phyloP scores from a whole-genome alignment of 2,797 vertebrate genomes.

The Leucoraja ocellata region DNA sequence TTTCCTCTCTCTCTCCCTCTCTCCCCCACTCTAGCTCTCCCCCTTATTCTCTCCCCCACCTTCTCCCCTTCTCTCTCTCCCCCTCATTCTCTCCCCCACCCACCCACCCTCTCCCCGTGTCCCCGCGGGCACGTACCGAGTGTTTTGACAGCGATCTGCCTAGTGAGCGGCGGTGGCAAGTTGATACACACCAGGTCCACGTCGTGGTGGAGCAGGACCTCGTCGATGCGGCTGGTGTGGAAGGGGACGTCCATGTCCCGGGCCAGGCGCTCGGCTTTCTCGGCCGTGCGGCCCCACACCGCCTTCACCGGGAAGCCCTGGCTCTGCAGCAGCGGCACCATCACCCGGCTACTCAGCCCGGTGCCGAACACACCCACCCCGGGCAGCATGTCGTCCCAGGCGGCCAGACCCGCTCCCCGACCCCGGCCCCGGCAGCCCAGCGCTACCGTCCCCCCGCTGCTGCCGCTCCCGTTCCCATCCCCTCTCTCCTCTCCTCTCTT shows the following conservation, averaged over 20 bases:
- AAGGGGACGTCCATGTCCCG: constrained; percentile 94
- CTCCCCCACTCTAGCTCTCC: too few species aligned
- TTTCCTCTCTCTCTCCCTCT: too few species aligned
- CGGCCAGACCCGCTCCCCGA: too few species aligned
- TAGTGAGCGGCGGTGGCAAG: constrained; percentile 87
- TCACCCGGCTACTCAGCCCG: constrained; percentile 85
- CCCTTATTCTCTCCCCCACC: too few species aligned
- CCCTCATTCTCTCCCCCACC: too few species aligned
- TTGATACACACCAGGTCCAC: constrained; percentile 96
- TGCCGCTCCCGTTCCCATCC: too few species aligned
- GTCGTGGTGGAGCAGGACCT: constrained; percentile 92
- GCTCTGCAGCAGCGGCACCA: constrained; percentile 87
- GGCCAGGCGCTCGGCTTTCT: constrained; percentile 96
- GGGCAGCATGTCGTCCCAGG: constrained; percentile 69
- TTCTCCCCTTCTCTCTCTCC: too few species aligned
- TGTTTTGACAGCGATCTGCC: constrained; percentile 93
- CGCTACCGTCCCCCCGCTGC: too few species aligned
- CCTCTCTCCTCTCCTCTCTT: too few species aligned
- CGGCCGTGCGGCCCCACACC: constrained; percentile 89
- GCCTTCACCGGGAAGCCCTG: constrained; percentile 91
- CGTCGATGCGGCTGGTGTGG: constrained; percentile 93
- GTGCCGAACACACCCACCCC: constrained; percentile 96
- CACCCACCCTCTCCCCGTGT: too few species aligned
- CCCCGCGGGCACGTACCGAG: constrained; percentile 67
- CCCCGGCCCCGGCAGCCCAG: too few species aligned